These are phyloP conservation scores for Pipistrellus pygmaeus DNA, from an alignment of 2,797 vertebrate genomes.

Conservation along the genomic window DNA sequence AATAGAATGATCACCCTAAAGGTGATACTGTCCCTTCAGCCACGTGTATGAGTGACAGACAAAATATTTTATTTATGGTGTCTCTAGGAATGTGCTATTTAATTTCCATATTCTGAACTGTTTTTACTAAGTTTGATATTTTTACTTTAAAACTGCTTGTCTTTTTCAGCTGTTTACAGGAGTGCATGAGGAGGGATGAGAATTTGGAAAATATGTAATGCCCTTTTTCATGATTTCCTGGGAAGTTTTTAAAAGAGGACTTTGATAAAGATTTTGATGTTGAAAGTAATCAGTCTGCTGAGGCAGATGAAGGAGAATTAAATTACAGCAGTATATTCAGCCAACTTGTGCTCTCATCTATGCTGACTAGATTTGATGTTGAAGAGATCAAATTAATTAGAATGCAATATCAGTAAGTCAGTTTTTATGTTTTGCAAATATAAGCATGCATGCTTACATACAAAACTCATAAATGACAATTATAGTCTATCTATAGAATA, in stretches of 20 bases:
- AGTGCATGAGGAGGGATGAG: not conserved
- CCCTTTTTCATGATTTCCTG: not conserved
- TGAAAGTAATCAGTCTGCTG: not conserved
- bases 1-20: not conserved
- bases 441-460: not conserved
- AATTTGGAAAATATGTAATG: not conserved
- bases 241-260: not conserved
- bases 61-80: not conserved
- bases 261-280: constrained; percentile 37
- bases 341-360: not conserved
- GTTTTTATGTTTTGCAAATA: not conserved
- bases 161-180: not conserved
- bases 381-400: not conserved
- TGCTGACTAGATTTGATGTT: not conserved
- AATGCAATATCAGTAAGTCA: not conserved
- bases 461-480: not conserved
- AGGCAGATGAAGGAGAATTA: not conserved
- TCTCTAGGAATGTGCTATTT: not conserved
- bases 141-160: not conserved
- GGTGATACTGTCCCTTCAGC: not conserved
- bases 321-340: constrained; percentile 4
- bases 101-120: not conserved
- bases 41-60: not conserved
- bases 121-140: not conserved
- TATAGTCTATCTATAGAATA: not conserved